Percentiles rank a stretch among this genome's conserved stretches.
Conservation (phyloP, 2,113 vertebrate genomes). For the Pygoscelis adeliae region DNA sequence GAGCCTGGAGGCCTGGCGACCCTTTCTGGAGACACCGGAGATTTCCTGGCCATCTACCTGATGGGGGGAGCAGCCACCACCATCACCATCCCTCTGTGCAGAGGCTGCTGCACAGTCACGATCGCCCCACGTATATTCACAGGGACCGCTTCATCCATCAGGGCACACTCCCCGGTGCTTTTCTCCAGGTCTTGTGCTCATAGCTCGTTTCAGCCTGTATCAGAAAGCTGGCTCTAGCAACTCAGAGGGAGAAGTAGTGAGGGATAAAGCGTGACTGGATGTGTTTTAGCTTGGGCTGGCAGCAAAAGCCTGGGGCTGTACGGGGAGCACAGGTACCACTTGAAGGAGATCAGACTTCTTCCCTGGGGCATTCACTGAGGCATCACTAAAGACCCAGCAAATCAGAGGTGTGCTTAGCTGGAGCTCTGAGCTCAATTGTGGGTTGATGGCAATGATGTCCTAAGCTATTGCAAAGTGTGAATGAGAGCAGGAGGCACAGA, state of each 20-base stretch:
- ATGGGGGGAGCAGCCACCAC: background rate
- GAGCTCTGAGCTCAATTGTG: background rate
- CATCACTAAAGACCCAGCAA: background rate
- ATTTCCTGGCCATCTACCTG: background rate
- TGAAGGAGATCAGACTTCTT: background rate
- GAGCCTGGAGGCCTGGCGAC: background rate
- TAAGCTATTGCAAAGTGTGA: background rate
- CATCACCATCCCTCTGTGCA: background rate
- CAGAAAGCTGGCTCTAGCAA: background rate
- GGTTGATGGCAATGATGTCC: background rate
- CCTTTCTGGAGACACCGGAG: background rate
- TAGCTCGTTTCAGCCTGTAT: background rate
- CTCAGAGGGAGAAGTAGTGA: background rate
- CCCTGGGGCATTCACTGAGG: background rate
- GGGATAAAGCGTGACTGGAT: background rate
- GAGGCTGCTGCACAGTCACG: background rate
- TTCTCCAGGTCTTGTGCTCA: background rate
- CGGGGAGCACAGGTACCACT: background rate
- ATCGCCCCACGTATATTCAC: accelerated
- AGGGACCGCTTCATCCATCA: accelerated
- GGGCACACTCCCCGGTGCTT: accelerated
- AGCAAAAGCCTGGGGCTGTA: background rate
- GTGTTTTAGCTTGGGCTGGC: background rate
- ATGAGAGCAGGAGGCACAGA: background rate
- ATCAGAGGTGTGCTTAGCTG: background rate